phyloP scores from a whole-genome alignment of 2,888 invertebrate species.

The Agrochola lota region DNA sequence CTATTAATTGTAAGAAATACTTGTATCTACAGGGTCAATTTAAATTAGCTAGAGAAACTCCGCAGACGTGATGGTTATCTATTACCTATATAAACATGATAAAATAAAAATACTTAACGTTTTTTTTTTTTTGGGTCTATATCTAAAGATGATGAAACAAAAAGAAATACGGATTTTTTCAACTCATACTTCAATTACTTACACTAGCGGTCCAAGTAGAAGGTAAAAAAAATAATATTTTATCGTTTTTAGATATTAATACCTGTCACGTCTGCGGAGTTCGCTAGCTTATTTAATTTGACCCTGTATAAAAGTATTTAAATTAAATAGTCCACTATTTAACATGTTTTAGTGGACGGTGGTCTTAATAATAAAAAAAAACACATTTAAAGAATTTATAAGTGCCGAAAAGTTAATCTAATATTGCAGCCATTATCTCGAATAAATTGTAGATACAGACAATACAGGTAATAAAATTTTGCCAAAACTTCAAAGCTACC shows the following conservation, averaged over 20 bases:
- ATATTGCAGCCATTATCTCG: conserved; percentile 14
- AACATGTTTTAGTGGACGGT: not conserved
- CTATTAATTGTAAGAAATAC: not conserved
- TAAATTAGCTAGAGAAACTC: not conserved
- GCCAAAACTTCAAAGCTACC: conserved; percentile 19
- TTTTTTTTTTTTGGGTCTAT: no score
- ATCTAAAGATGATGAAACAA: not conserved
- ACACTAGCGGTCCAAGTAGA: no score
- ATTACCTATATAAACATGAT: no score
- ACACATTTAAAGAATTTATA: not conserved
- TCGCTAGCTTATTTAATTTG: not conserved
- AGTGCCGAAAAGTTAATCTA: conserved; percentile 22
- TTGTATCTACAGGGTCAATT: not conserved
- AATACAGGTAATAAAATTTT: not conserved
- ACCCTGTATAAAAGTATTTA: not conserved
- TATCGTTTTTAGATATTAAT: not conserved
- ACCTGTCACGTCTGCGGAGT: no score
- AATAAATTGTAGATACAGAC: conserved; percentile 5
- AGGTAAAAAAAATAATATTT: no score
- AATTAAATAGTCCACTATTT: not conserved
- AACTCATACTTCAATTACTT: no score
- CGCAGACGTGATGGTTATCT: not conserved
- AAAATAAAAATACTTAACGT: no score
- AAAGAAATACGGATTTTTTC: not conserved
- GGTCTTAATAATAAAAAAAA: conserved; percentile 7